These are phyloP conservation scores for Poeciliopsis presidionis DNA, from an alignment of 2,797 vertebrate genomes.

Conservation along the genomic window DNA sequence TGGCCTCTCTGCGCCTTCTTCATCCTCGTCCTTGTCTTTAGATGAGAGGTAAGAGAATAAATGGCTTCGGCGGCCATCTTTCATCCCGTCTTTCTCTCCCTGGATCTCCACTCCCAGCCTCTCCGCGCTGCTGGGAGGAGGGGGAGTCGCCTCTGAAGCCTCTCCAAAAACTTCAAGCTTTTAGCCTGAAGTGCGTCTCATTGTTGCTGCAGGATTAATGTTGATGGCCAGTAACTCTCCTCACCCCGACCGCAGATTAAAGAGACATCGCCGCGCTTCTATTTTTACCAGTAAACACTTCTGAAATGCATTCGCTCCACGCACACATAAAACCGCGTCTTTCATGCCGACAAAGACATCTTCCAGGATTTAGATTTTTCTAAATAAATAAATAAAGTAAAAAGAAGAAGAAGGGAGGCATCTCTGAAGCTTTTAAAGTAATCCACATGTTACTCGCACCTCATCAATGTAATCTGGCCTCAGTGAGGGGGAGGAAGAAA, in stretches of 20 bases:
- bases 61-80: slow-evolving; percentile 43
- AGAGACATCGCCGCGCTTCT: slow-evolving; percentile 40
- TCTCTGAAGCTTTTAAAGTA: slow-evolving; percentile 41
- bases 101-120: slow-evolving; percentile 26
- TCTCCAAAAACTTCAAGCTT: slow-evolving; percentile 40
- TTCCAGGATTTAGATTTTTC: slow-evolving; percentile 15
- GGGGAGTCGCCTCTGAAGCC: slow-evolving; percentile 30
- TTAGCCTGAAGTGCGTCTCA: slow-evolving; percentile 35
- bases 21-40: slow-evolving; percentile 57
- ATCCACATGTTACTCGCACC: slow-evolving; percentile 45
- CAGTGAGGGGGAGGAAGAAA: slow-evolving; percentile 10
- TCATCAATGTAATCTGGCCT: slow-evolving; percentile 42
- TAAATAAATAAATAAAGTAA: background rate
- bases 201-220: slow-evolving; percentile 52
- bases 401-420: background rate
- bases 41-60: slow-evolving; percentile 38
- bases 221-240: slow-evolving; percentile 46
- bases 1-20: slow-evolving; percentile 46
- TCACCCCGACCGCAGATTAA: slow-evolving; percentile 49
- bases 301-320: slow-evolving; percentile 49
- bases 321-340: slow-evolving; percentile 14
- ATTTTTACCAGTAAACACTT: slow-evolving; percentile 64
- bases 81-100: slow-evolving; percentile 42
- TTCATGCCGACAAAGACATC: slow-evolving; percentile 44
- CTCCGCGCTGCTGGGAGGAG: slow-evolving; percentile 26